Evolutionary conservation across 2,888 invertebrate species (phyloP).

Genomic region (Latrodectus elegans): DNA sequence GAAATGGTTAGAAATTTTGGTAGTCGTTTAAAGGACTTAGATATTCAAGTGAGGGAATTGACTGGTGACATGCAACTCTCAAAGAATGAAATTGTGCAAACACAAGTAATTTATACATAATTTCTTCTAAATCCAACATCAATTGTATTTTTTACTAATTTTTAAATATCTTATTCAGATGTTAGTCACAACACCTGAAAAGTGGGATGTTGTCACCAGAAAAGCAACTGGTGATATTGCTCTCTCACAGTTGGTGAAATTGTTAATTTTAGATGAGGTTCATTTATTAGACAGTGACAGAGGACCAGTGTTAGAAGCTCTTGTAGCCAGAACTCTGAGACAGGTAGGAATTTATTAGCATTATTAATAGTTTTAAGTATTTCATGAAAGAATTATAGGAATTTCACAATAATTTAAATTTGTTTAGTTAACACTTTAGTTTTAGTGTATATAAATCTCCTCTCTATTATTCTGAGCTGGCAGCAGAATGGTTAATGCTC

Average conservation of each 20-base stretch:
- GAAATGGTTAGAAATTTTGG: slow-evolving; percentile 98
- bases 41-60: slow-evolving; percentile 90
- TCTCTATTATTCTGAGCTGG: no score
- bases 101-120: slow-evolving; percentile 80
- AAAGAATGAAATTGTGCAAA: slow-evolving; percentile 92
- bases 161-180: slow-evolving; percentile 77
- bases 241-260: slow-evolving; percentile 89
- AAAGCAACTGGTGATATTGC: slow-evolving; percentile 90
- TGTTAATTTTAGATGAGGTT: slow-evolving; percentile 97
- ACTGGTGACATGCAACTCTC: slow-evolving; percentile 99
- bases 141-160: no score
- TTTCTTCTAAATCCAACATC: background rate
- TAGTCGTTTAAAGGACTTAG: slow-evolving; percentile 84
- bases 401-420: no score
- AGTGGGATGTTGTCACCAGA: slow-evolving; percentile 99
- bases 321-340: slow-evolving; percentile 95
- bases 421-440: no score
- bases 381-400: no score
- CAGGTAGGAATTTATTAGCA: slow-evolving; percentile 77
- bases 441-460: no score
- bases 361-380: no score
- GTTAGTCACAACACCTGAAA: slow-evolving; percentile 98
- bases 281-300: slow-evolving; percentile 94
- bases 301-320: slow-evolving; percentile 96
- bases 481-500: no score